phyloP scores from a whole-genome alignment of 1,140 invertebrate genomes.

The Archegozetes longisetosus region DNA sequence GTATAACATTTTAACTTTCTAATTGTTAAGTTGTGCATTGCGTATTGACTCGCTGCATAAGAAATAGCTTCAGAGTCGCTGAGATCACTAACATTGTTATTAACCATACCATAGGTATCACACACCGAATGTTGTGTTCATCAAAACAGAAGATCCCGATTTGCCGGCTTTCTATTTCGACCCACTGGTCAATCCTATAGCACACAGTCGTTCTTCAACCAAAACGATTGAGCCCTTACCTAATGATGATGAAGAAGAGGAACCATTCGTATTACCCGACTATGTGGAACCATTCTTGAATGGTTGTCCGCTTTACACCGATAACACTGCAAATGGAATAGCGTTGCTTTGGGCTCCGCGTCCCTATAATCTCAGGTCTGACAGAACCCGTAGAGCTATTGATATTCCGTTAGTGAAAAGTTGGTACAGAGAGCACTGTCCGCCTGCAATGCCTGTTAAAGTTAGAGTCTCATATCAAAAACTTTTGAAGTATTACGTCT shows the following conservation, averaged over 20 bases:
- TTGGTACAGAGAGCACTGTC: conserved; percentile 88
- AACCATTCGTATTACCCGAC: conserved; percentile 83
- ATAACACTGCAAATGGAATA: conserved; percentile 98
- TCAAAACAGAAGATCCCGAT: conserved; percentile 99
- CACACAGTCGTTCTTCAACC: conserved; percentile 71
- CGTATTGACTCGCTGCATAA: conserved; percentile 10
- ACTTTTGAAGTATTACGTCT: conserved; percentile 89
- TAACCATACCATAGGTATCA: conserved; percentile 65
- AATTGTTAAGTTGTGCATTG: not conserved
- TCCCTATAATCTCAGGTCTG: conserved; percentile 91
- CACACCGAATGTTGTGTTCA: conserved; percentile 95
- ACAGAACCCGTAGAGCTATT: conserved; percentile 60
- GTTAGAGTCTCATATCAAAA: conserved; percentile 97
- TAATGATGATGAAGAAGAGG: conserved; percentile 60
- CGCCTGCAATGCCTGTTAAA: conserved; percentile 95
- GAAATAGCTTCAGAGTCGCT: conserved; percentile 2
- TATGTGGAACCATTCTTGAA: conserved; percentile 78
- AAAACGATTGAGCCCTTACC: conserved; percentile 52
- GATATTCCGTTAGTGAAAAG: conserved; percentile 93
- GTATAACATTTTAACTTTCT: not conserved
- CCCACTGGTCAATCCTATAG: conserved; percentile 97
- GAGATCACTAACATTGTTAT: conserved; percentile 11
- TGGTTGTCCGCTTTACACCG: conserved; percentile 88
- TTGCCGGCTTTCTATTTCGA: conserved; percentile 99
- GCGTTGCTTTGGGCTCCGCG: conserved; percentile 94